phyloP scores from a whole-genome alignment of 2,797 vertebrate species.

The Ammospiza maritima region DNA sequence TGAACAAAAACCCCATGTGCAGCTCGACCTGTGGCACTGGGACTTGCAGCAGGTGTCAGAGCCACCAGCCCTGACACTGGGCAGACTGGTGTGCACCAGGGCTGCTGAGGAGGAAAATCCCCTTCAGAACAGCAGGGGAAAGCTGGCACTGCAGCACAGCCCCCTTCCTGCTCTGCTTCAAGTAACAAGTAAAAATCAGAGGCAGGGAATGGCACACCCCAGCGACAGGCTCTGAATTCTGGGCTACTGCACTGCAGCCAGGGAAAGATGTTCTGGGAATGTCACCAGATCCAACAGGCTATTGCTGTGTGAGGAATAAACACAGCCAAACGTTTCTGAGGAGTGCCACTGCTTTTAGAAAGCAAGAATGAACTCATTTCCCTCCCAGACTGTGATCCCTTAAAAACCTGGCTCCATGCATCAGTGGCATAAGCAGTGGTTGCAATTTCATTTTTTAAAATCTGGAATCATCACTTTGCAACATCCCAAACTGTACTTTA shows the following conservation, averaged over 20 bases:
- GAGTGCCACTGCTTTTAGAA: background rate
- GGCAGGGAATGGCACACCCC: background rate
- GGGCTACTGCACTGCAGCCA: background rate
- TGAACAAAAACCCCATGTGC: background rate
- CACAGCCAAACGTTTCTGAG: background rate
- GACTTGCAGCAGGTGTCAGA: background rate
- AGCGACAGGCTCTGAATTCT: background rate
- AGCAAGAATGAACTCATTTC: background rate
- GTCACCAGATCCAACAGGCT: background rate
- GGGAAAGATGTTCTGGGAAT: background rate
- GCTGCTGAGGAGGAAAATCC: background rate
- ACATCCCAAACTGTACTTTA: no score
- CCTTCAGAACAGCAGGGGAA: background rate
- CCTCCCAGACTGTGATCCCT: background rate
- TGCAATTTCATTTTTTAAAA: background rate
- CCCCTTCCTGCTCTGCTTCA: background rate
- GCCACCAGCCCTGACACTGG: background rate
- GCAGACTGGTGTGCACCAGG: background rate
- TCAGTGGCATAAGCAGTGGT: rapidly evolving
- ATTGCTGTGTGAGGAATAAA: background rate
- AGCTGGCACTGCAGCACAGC: background rate
- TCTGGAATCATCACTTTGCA: background rate
- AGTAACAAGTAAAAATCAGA: background rate
- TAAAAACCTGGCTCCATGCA: background rate
- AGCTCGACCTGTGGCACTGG: background rate